These are phyloP conservation scores for Meles meles DNA, from an alignment of 2,113 vertebrate genomes.

Conservation along the genomic window DNA sequence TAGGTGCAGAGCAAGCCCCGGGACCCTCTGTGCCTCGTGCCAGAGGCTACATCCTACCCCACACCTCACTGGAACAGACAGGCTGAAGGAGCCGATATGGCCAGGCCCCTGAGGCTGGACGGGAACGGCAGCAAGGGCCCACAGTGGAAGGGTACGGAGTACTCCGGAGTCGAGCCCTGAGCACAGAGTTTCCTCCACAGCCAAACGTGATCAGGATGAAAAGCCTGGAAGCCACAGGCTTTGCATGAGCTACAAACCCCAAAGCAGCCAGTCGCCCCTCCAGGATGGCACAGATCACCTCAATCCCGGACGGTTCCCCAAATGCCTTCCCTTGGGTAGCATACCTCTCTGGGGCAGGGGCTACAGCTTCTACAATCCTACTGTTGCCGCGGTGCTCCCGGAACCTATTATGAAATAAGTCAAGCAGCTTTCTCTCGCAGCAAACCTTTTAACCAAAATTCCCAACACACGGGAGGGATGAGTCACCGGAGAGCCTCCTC, in stretches of 20 bases:
- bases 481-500: not conserved
- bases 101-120: not conserved
- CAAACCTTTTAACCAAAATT: conserved; percentile 14
- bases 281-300: not conserved
- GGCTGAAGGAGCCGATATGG: not conserved
- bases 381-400: not conserved
- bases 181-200: not conserved
- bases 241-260: not conserved
- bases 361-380: not conserved
- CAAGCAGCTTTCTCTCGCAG: not conserved
- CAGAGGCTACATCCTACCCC: not conserved
- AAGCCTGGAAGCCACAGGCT: not conserved
- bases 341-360: not conserved
- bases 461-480: not conserved
- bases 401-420: not conserved
- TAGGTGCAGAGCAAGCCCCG: not conserved
- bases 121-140: no score
- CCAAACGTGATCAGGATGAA: not conserved
- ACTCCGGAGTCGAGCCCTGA: not conserved
- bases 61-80: not conserved
- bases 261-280: not conserved
- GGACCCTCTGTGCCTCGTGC: not conserved
- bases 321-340: not conserved
- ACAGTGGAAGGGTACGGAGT: not conserved
- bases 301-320: not conserved